Evolutionary conservation across 2,113 vertebrate species (phyloP).

Genomic region (Erpornis zantholeuca): DNA sequence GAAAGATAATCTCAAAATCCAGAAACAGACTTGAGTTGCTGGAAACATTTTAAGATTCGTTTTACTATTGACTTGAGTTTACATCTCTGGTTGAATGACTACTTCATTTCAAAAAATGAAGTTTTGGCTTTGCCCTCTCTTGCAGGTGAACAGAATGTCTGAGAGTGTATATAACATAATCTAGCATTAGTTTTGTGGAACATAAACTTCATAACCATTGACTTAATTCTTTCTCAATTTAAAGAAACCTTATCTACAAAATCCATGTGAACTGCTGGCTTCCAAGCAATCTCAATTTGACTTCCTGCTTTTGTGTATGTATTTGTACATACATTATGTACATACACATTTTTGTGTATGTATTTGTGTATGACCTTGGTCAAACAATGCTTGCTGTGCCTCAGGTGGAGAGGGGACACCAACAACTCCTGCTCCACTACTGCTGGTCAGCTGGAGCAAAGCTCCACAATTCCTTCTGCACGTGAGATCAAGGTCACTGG

Average conservation of each 20-base stretch:
- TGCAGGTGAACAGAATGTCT: background rate
- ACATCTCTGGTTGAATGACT: background rate
- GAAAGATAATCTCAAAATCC: background rate
- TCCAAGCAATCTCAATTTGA: background rate
- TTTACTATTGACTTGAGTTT: background rate
- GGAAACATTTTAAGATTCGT: background rate
- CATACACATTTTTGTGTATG: too few relatives aligned
- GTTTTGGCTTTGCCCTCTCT: background rate
- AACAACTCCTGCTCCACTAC: background rate
- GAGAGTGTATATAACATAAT: background rate
- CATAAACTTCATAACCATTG: background rate
- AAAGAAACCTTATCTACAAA: background rate
- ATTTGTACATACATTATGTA: too few relatives aligned
- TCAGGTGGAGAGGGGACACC: background rate
- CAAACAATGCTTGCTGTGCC: background rate
- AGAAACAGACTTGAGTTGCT: background rate
- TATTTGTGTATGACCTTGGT: background rate
- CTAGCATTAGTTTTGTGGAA: background rate
- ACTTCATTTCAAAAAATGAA: background rate
- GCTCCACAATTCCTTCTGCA: rapidly evolving
- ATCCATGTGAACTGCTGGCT: background rate
- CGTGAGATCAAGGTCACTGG: background rate
- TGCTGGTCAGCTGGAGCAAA: background rate
- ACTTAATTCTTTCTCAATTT: background rate
- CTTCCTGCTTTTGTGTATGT: background rate